phyloP scores from a whole-genome alignment of 92 coral and sea anemone species.

The Palythoa grandiflora region DNA sequence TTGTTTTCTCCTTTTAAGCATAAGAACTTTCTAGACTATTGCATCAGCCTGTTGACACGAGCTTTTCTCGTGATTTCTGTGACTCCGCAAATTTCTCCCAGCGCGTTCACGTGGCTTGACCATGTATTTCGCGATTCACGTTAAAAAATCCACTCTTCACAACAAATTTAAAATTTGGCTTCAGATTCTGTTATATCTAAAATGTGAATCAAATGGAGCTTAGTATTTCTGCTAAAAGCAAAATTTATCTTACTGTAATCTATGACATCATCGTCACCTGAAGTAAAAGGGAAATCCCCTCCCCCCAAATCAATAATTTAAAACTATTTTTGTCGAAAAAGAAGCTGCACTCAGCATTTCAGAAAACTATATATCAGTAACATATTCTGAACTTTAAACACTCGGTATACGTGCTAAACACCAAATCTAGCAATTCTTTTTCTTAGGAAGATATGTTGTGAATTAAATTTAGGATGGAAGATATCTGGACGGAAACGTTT shows the following conservation, averaged over 20 bases:
- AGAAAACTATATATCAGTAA: too few relatives aligned
- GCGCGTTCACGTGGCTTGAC: too few relatives aligned
- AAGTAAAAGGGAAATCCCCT: background rate
- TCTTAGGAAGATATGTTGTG: background rate
- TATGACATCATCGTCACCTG: background rate
- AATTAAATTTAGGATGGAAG: background rate
- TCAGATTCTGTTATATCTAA: too few relatives aligned
- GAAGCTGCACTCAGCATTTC: too few relatives aligned
- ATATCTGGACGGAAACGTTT: background rate
- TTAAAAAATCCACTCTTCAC: too few relatives aligned
- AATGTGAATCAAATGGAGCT: too few relatives aligned
- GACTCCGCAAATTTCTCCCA: background rate
- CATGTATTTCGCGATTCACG: too few relatives aligned
- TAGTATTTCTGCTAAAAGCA: too few relatives aligned
- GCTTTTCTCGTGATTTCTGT: background rate
- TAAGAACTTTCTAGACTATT: background rate
- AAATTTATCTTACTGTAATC: background rate
- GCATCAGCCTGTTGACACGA: background rate
- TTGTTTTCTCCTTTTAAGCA: background rate
- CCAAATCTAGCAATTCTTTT: too few relatives aligned
- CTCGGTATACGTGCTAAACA: background rate
- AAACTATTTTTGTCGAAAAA: too few relatives aligned
- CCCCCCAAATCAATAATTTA: background rate
- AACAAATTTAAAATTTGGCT: too few relatives aligned
- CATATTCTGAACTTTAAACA: background rate